A percentile compares a stretch with the other conserved stretches of the same genome.
phyloP scores from a whole-genome alignment of 1,140 invertebrate species.

The Belonocnema kinseyi region DNA sequence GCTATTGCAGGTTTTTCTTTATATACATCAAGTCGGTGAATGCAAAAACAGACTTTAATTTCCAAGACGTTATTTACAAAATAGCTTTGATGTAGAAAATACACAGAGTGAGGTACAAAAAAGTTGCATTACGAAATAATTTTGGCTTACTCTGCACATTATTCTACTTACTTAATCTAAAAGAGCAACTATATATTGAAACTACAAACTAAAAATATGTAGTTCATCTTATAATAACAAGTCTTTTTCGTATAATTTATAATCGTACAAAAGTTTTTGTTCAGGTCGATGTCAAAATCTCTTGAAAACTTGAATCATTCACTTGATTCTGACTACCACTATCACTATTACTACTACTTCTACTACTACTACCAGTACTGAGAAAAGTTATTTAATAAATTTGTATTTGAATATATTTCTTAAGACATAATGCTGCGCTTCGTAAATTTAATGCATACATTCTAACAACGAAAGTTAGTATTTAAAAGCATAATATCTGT shows the following conservation, averaged over 20 bases:
- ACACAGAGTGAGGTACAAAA: neutral
- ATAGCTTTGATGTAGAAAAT: slow-evolving; percentile 9
- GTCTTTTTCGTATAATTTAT: slow-evolving; percentile 12
- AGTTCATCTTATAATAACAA: neutral
- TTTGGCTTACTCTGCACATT: neutral
- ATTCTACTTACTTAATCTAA: slow-evolving; percentile 14
- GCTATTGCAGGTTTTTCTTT: too few species aligned
- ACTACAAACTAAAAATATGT: neutral
- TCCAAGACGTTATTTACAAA: neutral
- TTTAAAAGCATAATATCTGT: too few species aligned
- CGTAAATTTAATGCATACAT: too few species aligned
- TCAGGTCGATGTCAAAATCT: slow-evolving; percentile 5
- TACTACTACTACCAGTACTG: too few species aligned
- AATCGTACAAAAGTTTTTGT: neutral
- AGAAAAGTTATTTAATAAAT: too few species aligned
- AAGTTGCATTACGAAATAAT: neutral
- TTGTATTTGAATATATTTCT: too few species aligned
- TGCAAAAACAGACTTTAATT: slow-evolving; percentile 29
- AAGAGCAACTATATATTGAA: slow-evolving; percentile 5
- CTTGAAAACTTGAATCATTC: neutral
- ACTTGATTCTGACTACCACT: too few species aligned
- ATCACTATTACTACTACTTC: too few species aligned
- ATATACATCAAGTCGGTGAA: neutral
- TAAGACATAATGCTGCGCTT: too few species aligned
- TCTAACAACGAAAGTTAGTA: too few species aligned